Evolutionary conservation across 2,797 vertebrate genomes (phyloP).

Genomic region (Pagetopsis macropterus): DNA sequence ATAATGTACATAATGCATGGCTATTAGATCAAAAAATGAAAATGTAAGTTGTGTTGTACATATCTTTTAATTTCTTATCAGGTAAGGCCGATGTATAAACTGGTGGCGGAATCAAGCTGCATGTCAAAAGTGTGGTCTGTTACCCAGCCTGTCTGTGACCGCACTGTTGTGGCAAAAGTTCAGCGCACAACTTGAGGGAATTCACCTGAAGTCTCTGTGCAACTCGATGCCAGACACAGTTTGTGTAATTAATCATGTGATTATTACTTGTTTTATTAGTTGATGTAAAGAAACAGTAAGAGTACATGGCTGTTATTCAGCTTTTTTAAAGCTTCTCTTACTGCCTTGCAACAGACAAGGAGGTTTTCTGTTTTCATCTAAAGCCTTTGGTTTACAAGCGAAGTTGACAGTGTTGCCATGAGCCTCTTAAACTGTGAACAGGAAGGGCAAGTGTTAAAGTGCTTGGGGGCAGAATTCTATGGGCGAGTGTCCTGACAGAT

Average conservation of each 20-base stretch:
- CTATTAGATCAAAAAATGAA: conserved; percentile 25
- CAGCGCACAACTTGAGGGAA: conserved; percentile 15
- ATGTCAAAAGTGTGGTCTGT: conserved; percentile 33
- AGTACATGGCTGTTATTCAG: conserved; percentile 3
- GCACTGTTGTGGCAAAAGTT: conserved; percentile 30
- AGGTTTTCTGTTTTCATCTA: conserved; percentile 54
- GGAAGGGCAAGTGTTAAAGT: conserved; percentile 61
- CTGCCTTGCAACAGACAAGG: conserved; percentile 18
- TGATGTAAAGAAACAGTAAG: neutral
- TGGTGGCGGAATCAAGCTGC: conserved; percentile 23
- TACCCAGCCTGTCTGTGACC: conserved; percentile 18
- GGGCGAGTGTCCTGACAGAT: conserved; percentile 48
- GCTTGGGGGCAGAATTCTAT: conserved; percentile 49
- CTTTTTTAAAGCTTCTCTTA: conserved; percentile 6
- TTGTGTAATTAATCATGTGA: conserved; percentile 14
- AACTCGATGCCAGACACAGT: conserved; percentile 17
- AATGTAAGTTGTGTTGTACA: conserved; percentile 13
- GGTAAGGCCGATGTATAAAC: conserved; percentile 9
- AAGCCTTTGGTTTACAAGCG: conserved; percentile 44
- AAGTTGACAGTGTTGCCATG: conserved; percentile 54
- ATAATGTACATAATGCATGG: conserved; percentile 26
- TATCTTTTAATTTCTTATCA: conserved; percentile 19
- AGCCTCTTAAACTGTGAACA: conserved; percentile 62
- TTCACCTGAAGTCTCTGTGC: conserved; percentile 15
- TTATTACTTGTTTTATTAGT: neutral